Base-by-base conservation (phyloP, 2,113 vertebrate genomes). In the Sterna hirundo region DNA sequence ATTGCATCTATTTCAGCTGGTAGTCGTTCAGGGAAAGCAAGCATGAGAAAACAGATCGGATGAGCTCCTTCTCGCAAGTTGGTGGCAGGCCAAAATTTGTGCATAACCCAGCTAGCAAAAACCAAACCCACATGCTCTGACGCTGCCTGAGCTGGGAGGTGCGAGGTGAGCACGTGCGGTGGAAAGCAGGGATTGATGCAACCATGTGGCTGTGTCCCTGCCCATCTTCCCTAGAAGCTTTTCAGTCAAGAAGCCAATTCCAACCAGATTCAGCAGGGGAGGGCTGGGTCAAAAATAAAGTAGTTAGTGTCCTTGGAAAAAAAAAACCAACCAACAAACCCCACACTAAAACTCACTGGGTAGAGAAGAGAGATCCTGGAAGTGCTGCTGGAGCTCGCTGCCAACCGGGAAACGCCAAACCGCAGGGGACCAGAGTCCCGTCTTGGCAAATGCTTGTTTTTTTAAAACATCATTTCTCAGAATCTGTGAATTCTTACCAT, bases 321-420 rank as follows among this genome's bases (percentile, higher is more conserved):
- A 5, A 64, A 36, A 61, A 65, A 44, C 58, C 54, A 44, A 64
- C 15, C 9, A 46, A 18, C 42, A 42, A 42, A 42, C 13, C 17
- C 44, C 44, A 46, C 44, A 46, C 44, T 17, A 46, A 46, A 46
- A 46, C 46, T 46, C 46, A 19, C 22, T 46, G 44, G 22, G 14
- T 49, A 66, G 38, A 75, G 42, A 65, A 57, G 49, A 80, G n/a
- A 75, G 36, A 52, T 42, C 25, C 38, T 79, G 42, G 27, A 75
- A 60, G 30, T 25, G n/a, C 36, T 88, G 65, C 30, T 57, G 34
- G 72, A 47, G 38, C 34, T 72, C 0, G 1, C n/a, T 57, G 47
- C n/a, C 6, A 4, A 5, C 68, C 0, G 0, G n/a, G 61, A 25
- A 80, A 49, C 15, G 20, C 34, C 38, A 46, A 52, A 40, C 20